Base-by-base conservation (phyloP, 2,797 vertebrate genomes). In the Triplophysa yarkandensis region DNA sequence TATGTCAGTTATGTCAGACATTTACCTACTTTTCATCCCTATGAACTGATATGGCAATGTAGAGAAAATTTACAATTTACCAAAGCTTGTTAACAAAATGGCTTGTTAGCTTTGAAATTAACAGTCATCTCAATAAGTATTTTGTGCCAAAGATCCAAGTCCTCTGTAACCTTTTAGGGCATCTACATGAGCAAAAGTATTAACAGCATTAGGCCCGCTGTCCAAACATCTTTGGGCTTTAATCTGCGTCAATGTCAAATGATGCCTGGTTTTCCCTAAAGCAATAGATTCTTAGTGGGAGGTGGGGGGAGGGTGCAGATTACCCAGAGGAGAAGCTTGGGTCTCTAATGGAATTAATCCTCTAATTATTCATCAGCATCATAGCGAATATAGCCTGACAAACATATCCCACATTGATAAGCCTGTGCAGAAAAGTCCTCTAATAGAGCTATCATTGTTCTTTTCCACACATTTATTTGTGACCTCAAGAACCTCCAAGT, bases 191-290 rank as follows among this genome's bases (percentile, higher is more conserved):
- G 83, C 71, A 83, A 84, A 81, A 86, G 86, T 87, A 90, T 88
- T 71, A 70, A 36, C 82, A 80, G 80, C 75, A 61, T 88, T 86
- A 87, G 85, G 80, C 76, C 58, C 23, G 69, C 81, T 80, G 80
- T 83, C 80, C 78, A 83, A 84, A 88, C 81, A 85, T 86, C 87
- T 87, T 74, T 32, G 65, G 87, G 87, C 85, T 81, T 78, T 62
- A 76, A 83, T 90, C 88, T 89, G 81, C 85, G 87, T 89, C 86
- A 89, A 77, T 84, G 82, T 86, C 84, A 82, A 75, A 77, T 43
- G 54, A 43, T 41, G 43, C 44, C 80, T 75, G 82, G 83, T 88
- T 77, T 78, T 19, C 83, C 71, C 78, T 76, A 64, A 84, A 58
- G 77, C 75, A 82, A 81, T 78, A 74, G 76, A 83, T 64, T 82